Evolutionary conservation across 2,113 vertebrate species (phyloP).

Genomic region (Trogon surrucura): DNA sequence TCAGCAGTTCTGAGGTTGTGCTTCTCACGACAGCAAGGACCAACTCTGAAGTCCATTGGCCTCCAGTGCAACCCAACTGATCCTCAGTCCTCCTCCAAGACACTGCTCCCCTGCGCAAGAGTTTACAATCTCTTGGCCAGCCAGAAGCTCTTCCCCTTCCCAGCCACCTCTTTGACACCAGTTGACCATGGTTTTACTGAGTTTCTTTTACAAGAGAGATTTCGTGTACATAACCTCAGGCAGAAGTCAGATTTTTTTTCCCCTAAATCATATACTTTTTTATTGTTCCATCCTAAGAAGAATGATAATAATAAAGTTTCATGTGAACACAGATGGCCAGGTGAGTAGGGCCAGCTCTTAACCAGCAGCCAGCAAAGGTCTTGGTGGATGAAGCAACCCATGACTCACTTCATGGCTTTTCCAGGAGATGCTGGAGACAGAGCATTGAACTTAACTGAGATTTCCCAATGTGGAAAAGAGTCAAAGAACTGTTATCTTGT

Average conservation of each 20-base stretch:
- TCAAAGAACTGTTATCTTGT: not conserved
- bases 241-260: not conserved
- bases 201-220: not conserved
- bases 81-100: not conserved
- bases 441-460: not conserved
- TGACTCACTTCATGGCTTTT: not conserved
- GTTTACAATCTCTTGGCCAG: not conserved
- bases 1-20: not conserved
- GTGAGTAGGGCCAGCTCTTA: not conserved
- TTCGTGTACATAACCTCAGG: not conserved
- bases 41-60: not conserved
- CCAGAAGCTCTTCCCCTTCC: not conserved
- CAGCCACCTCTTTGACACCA: not conserved
- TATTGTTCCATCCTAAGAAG: not conserved
- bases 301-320: not conserved
- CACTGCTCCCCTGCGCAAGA: not conserved
- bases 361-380: not conserved
- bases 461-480: not conserved
- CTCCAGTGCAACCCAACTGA: not conserved
- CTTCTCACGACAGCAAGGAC: not conserved
- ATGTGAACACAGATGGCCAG: not conserved
- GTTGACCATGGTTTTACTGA: not conserved
- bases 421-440: not conserved
- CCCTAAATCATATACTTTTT: not conserved
- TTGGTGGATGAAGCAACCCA: not conserved